Base-by-base conservation (phyloP, 2,888 invertebrate genomes). In the Limnephilus marmoratus region DNA sequence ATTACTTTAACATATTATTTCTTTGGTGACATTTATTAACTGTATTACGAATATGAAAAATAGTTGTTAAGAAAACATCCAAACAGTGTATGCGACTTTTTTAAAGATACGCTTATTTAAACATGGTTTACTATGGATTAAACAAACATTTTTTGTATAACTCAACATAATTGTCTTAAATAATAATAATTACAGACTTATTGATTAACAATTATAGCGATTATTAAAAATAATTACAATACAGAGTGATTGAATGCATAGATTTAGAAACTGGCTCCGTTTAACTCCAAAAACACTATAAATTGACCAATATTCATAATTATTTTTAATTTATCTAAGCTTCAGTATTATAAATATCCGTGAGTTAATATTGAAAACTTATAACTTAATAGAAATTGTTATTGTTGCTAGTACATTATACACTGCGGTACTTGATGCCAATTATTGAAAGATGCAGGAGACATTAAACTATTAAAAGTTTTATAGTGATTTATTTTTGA, bases 231-330 rank as follows among this genome's bases (percentile, higher is more conserved):
- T 24, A 9, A 68, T 24, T 68, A 68, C n/a, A 24, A 68, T 68
- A n/a, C 24, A 68, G 9, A 68, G 53, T 68, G 53, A 68, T 68
- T 68, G 53, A 68, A 68, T 68, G 53, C 24, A 68, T 68, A 68
- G 5, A 68, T 68, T 68, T 68, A 68, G n/a, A 68, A 24, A 68
- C 68, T 68, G 68, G 11, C 24, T 68, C 68, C 68, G 24, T 24
- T 68, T 68, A 68, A n/a, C 68, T 68, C 68, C 68, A 24, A 68
- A 68, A 34, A 83, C 37, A 34, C 11, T 37, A 34, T 37, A 83
- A 83, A 83, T 83, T 37, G 83, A 83, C 83, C 83, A 83, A 83
- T 83, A 83, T 37, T 83, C 37, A 34, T 37, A 83, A 34, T 18
- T 83, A 83, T 18, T 83, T 83, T 37, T 37, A 37, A 31, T 83